Base-by-base conservation (phyloP, 1,140 invertebrate species). In the Lordiphosa collinella region DNA sequence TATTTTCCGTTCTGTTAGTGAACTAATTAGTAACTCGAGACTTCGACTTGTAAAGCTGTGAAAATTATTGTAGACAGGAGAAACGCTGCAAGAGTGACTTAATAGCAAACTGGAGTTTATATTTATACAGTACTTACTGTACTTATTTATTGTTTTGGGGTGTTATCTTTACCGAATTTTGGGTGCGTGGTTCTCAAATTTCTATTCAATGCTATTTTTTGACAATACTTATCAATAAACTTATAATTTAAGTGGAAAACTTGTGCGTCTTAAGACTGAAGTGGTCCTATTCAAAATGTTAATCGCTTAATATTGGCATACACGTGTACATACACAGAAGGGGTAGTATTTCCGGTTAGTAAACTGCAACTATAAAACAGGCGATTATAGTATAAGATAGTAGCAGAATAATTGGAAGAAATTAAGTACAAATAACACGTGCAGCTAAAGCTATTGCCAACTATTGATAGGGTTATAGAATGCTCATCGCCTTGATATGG, bases 321-420 rank as follows among this genome's bases (percentile, higher is more conserved):
- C 13, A 8, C 25, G 29, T 18, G 12, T 11, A 52, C 64, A 49
- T 43, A 48, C 47, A 57, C 31, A 22, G n/a, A 12, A 31, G 51
- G 54, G 49, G 55, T 52, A 69, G 59, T 70, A 80, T 82, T 80
- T 80, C 75, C 75, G 75, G 75, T 80, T 80, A 53, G 29, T 66
- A 74, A 49, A 66, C 32, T 50, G 32, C 31, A 54, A 59, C 40
- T 32, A 18, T 35, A 29, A 35, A 80, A 64, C 56, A 38, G 54
- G 55, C 80, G 64, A 82, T 80, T 80, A 80, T 80, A 70, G 67
- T 59, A 66, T 74, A 70, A 47, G 66, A 80, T 80, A 70, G 43
- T 60, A 80, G 51, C 46, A 70, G 60, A 80, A 80, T 80, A 80
- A 80, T 80, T 80, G 55, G 53, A 80, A 80, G 69, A 80, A 63